phyloP scores from a whole-genome alignment of 2,797 vertebrate genomes.

The Sebastes trivittatus region DNA sequence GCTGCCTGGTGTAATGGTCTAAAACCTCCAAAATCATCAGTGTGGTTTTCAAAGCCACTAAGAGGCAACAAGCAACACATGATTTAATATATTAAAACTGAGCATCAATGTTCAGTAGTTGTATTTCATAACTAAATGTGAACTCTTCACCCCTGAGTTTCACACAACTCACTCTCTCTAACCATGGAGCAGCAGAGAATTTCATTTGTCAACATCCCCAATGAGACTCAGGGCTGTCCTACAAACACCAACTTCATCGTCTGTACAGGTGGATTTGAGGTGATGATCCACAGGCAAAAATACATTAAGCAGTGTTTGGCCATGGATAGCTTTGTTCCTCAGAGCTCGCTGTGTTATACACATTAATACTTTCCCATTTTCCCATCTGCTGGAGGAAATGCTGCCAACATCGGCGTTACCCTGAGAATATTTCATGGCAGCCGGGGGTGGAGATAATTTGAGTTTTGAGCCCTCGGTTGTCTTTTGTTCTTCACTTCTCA shows the following conservation, averaged over 20 bases:
- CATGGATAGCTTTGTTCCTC: constrained; percentile 14
- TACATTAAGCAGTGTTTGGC: constrained; percentile 2
- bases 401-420: constrained; percentile 27
- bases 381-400: constrained; percentile 44
- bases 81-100: neutral
- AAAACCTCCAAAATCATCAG: no score
- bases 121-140: neutral
- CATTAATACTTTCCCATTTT: constrained; percentile 41
- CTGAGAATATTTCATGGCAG: constrained; percentile 34
- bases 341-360: constrained; percentile 11
- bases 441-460: constrained; percentile 19
- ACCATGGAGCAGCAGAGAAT: neutral
- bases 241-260: neutral
- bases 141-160: neutral
- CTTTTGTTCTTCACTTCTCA: constrained; percentile 11
- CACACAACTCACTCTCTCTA: neutral
- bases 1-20: neutral
- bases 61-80: neutral
- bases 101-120: neutral
- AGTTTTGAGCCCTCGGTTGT: constrained; percentile 23
- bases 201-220: neutral
- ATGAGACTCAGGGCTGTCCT: neutral
- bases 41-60: neutral
- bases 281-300: constrained; percentile 4
- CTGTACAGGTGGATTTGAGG: constrained; percentile 7